Percentiles rank a stretch among this genome's conserved stretches.
Evolutionary conservation across 2,797 vertebrate genomes (phyloP).

Genomic region (Todus mexicanus): DNA sequence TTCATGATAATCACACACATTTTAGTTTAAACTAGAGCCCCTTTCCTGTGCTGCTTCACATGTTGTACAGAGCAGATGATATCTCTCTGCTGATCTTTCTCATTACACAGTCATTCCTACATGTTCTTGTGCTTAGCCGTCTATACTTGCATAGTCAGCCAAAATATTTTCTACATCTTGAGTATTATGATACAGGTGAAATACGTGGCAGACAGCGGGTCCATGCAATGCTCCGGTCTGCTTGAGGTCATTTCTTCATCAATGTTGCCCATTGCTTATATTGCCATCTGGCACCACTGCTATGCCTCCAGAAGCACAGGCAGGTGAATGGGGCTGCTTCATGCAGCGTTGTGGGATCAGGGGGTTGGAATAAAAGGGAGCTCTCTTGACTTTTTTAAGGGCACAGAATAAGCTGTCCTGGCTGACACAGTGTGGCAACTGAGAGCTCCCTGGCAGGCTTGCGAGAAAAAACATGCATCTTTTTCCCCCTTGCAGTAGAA

Average conservation of each 20-base stretch:
- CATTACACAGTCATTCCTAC: background rate
- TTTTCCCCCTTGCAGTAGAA: background rate
- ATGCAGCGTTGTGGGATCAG: too few relatives aligned
- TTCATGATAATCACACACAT: background rate
- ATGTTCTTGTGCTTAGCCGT: background rate
- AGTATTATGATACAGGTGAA: background rate
- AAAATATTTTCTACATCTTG: background rate
- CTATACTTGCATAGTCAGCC: background rate
- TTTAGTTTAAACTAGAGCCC: background rate
- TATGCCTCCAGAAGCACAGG: accelerated
- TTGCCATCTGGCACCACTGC: background rate
- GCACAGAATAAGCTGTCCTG: background rate
- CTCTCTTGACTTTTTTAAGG: background rate
- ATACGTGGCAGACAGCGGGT: background rate
- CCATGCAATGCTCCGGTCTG: background rate
- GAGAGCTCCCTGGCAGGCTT: background rate
- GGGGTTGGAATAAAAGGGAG: background rate
- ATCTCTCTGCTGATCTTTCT: background rate
- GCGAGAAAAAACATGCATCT: background rate
- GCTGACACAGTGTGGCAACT: background rate
- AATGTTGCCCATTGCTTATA: background rate
- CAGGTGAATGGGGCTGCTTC: background rate
- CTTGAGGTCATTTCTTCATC: background rate
- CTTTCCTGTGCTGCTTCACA: background rate
- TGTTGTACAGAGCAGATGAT: background rate